Evolutionary conservation across 2,888 invertebrate genomes (phyloP).

Genomic region (Alviniconcha strummeri): DNA sequence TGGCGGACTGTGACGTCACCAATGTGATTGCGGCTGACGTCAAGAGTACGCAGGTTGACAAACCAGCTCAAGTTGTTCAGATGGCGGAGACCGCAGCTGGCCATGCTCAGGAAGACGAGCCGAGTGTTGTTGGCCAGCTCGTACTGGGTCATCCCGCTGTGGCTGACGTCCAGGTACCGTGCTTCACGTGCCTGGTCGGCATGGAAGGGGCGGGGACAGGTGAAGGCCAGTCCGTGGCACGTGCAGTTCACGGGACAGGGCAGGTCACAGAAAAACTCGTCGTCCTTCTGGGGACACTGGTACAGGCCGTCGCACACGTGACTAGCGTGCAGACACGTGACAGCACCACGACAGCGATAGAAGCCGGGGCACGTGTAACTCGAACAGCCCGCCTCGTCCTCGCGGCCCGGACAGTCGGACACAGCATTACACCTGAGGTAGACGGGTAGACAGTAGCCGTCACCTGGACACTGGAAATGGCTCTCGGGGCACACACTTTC

Average conservation of each 20-base stretch:
- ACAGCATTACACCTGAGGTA: background rate
- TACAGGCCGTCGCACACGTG: background rate
- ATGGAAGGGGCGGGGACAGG: background rate
- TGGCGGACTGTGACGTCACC: background rate
- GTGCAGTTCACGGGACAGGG: background rate
- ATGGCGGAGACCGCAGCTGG: background rate
- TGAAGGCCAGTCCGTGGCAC: background rate
- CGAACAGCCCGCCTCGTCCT: slow-evolving; percentile 2
- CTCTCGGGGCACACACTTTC: background rate
- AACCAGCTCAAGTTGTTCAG: background rate
- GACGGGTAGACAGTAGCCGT: background rate
- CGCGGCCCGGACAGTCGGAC: background rate
- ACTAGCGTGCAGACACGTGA: background rate
- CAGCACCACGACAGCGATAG: background rate
- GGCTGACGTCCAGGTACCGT: background rate
- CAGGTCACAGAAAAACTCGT: background rate
- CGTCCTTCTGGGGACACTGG: slow-evolving; percentile 11
- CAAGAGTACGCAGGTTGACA: background rate
- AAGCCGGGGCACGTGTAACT: background rate
- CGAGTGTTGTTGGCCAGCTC: background rate
- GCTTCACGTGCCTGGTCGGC: background rate
- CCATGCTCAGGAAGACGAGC: background rate
- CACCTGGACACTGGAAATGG: background rate
- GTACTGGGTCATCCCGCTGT: background rate
- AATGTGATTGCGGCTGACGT: background rate